Percentiles rank a stretch among this genome's conserved stretches.
These are phyloP conservation scores for Ivindomyrus marchei DNA, from an alignment of 2,113 vertebrate species.

Conservation along the genomic window DNA sequence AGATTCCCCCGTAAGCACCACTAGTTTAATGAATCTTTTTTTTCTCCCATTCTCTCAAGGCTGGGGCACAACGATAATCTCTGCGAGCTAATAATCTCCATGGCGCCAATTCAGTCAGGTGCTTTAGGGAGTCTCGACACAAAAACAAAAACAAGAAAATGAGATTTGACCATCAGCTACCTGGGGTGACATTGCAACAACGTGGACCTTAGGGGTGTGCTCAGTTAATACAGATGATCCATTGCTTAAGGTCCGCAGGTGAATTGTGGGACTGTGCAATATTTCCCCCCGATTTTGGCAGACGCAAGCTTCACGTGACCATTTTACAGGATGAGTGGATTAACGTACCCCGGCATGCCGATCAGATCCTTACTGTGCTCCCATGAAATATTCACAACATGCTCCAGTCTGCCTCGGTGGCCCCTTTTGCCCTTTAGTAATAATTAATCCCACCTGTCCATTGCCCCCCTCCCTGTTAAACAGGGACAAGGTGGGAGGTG, in stretches of 20 bases:
- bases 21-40: background rate
- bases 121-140: background rate
- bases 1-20: background rate
- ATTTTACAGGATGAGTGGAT: slow-evolving; percentile 17
- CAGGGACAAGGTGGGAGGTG: slow-evolving; percentile 14
- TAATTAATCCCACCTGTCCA: slow-evolving; percentile 53
- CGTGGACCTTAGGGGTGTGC: background rate
- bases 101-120: background rate
- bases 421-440: slow-evolving; percentile 50
- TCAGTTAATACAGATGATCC: slow-evolving; percentile 29
- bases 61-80: background rate
- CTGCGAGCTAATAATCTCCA: background rate
- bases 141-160: background rate
- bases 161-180: background rate
- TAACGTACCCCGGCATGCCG: background rate
- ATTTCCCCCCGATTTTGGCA: background rate
- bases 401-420: slow-evolving; percentile 41
- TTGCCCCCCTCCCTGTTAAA: slow-evolving; percentile 19
- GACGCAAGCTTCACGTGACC: background rate
- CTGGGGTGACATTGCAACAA: background rate
- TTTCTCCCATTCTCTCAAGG: background rate
- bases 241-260: slow-evolving; percentile 9
- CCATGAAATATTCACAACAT: slow-evolving; percentile 53
- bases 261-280: slow-evolving; percentile 35
- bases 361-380: slow-evolving; percentile 39